Base-by-base conservation (phyloP, 1,140 invertebrate species). In the Atta colombica region DNA sequence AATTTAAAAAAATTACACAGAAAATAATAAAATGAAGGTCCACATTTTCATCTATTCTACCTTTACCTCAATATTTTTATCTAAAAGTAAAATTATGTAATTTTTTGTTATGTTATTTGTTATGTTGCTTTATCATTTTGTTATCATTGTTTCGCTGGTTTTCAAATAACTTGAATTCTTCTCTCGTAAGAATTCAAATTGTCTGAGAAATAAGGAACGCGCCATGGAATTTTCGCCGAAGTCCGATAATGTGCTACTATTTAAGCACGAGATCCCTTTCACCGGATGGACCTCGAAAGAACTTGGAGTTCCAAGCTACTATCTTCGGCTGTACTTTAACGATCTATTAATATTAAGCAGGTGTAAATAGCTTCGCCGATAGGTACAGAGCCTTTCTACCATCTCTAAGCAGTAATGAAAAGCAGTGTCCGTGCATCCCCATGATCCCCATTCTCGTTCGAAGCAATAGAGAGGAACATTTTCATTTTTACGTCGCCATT, bases 271-370 rank as follows among this genome's bases (percentile, higher is more conserved):
- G 25, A 45, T 3, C 45, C 18, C 14, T n/a, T 16, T 31, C 21
- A 18, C 7, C 45, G 55, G 1, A 4, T 14, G n/a, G 6, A 78
- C 5, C 31, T 10, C 63, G 53, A 75, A 16, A 18, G 14, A n/a
- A 25, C 16, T 39, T 28, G 25, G 0, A 16, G 49, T 84, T 28
- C 39, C 65, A 35, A 12, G 39, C 69, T 55, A 61, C 39, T 61
- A 35, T 60, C 25, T 61, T 75, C 4, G 25, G 2, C 69, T 51
- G 25, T 2, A 35, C 69, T 51, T 51, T 84, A 84, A 84, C 25
- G 69, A 84, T 60, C 55, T n/a, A 75, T 84, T 84, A 84, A 84
- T 84, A 84, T 84, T 84, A 75, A 84, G 58, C 49, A 74, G 55
- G 60, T 74, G 80, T 74, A 82, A 82, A 82, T 35, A 72, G 39